These are phyloP conservation scores for Triops longicaudatus DNA, from an alignment of 1,140 invertebrate species.

Conservation along the genomic window DNA sequence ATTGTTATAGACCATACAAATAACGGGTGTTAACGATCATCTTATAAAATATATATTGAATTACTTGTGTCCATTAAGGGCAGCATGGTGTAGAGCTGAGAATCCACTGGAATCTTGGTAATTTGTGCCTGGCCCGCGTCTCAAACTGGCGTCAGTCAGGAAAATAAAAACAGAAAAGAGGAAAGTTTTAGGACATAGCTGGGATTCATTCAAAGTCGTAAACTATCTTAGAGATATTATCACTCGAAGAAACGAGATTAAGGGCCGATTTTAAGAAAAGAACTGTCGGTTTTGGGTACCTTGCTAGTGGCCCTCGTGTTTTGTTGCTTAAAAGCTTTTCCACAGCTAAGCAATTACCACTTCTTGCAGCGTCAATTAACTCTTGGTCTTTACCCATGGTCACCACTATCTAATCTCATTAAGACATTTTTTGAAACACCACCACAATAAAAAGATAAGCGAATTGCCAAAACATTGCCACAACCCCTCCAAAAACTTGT, in stretches of 20 bases:
- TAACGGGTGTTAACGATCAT: background rate
- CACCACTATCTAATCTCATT: constrained; percentile 31
- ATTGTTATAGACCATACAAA: background rate
- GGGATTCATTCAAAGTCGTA: background rate
- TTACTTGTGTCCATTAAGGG: constrained; percentile 87
- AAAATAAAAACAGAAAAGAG: constrained; percentile 21
- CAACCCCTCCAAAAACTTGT: constrained; percentile 47
- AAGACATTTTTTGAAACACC: constrained; percentile 37
- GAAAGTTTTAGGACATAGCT: constrained; percentile 23
- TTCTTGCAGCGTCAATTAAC: constrained; percentile 86
- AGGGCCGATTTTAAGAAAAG: background rate
- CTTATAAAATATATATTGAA: background rate
- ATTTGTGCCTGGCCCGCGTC: constrained; percentile 80
- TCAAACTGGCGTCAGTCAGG: constrained; percentile 60
- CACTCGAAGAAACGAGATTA: background rate
- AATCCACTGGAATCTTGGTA: constrained; percentile 89
- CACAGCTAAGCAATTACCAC: constrained; percentile 75
- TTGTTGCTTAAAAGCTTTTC: constrained; percentile 83
- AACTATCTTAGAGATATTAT: background rate
- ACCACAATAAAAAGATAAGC: constrained; percentile 37
- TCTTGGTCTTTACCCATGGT: constrained; percentile 93
- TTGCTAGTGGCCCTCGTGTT: constrained; percentile 83
- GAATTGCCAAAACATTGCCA: constrained; percentile 48
- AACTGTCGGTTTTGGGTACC: constrained; percentile 47
- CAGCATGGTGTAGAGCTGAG: constrained; percentile 87